A percentile compares a stretch with the other conserved stretches of the same genome.
phyloP scores from a whole-genome alignment of 2,797 vertebrate genomes.

The Anabacerthia variegaticeps region DNA sequence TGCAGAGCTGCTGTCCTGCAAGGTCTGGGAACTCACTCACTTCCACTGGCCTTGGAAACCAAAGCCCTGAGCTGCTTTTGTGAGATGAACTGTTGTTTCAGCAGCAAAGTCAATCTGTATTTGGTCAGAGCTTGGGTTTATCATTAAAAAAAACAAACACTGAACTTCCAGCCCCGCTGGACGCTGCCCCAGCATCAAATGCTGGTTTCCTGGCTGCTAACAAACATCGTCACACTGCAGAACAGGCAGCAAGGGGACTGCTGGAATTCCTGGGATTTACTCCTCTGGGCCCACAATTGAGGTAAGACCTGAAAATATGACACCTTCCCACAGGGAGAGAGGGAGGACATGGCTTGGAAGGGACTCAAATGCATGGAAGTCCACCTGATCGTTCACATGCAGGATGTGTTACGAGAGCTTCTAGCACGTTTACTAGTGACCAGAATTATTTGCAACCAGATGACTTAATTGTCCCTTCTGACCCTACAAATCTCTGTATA shows the following conservation, averaged over 20 bases:
- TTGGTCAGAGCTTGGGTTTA: conserved; percentile 44
- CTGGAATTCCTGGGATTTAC: not conserved
- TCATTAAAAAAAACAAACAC: conserved; percentile 46
- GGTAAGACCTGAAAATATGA: not conserved
- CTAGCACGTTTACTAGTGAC: not conserved
- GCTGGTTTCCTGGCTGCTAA: conserved; percentile 54
- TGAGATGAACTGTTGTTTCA: not conserved
- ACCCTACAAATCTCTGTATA: conserved; percentile 22
- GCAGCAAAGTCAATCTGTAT: conserved; percentile 32
- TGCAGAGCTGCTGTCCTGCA: not conserved
- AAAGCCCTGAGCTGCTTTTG: not conserved
- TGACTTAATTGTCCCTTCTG: conserved; percentile 36
- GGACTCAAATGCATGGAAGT: not conserved
- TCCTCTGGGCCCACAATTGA: rapidly evolving
- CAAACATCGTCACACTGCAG: not conserved
- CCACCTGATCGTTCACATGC: not conserved
- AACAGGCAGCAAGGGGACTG: not conserved
- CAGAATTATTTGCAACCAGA: not conserved
- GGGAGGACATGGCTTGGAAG: not conserved
- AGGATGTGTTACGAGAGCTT: not conserved
- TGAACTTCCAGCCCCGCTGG: conserved; percentile 40
- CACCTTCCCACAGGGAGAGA: not conserved
- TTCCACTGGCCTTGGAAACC: not conserved
- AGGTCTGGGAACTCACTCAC: not conserved
- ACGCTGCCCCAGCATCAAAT: conserved; percentile 19